phyloP scores from a whole-genome alignment of 2,888 invertebrate species.

The Leucophenga montana region DNA sequence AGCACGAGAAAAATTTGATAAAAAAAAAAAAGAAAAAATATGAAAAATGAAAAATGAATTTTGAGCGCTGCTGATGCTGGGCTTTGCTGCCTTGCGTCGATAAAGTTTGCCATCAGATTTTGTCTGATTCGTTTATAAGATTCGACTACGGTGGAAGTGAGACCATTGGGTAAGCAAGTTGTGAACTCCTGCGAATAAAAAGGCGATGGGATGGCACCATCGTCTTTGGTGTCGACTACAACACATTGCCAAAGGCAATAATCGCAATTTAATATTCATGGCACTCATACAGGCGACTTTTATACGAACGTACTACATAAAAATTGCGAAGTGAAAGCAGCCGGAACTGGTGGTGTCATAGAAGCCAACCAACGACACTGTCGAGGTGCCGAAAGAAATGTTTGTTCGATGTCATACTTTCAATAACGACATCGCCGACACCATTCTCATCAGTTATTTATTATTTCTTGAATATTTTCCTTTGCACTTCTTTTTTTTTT shows the following conservation, averaged over 20 bases:
- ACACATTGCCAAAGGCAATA: constrained; percentile 60
- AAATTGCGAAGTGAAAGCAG: constrained; percentile 38
- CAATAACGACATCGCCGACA: constrained; percentile 62
- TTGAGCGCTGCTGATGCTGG: not conserved
- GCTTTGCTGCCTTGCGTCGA: not conserved
- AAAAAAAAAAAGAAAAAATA: not conserved
- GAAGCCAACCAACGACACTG: too few relatives aligned
- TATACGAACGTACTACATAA: constrained; percentile 49
- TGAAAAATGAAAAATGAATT: constrained; percentile 19
- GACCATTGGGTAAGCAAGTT: not conserved
- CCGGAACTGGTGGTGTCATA: not conserved
- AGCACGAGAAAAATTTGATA: not conserved
- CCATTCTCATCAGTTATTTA: constrained; percentile 62
- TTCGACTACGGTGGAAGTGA: too few relatives aligned
- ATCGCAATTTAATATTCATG: constrained; percentile 66
- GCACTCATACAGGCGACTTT: constrained; percentile 59
- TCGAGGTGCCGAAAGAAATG: constrained; percentile 35
- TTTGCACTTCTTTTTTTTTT: not conserved
- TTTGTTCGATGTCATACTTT: constrained; percentile 48
- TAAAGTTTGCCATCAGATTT: constrained; percentile 9
- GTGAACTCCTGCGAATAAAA: not conserved
- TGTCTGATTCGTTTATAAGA: too few relatives aligned
- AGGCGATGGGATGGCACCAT: not conserved
- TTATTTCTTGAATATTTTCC: constrained; percentile 32
- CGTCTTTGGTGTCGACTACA: constrained; percentile 1